Evolutionary conservation across 1,140 invertebrate genomes (phyloP), one percentile per base, ranked within the genome.

Genomic region (Eriocheir sinensis): DNA sequence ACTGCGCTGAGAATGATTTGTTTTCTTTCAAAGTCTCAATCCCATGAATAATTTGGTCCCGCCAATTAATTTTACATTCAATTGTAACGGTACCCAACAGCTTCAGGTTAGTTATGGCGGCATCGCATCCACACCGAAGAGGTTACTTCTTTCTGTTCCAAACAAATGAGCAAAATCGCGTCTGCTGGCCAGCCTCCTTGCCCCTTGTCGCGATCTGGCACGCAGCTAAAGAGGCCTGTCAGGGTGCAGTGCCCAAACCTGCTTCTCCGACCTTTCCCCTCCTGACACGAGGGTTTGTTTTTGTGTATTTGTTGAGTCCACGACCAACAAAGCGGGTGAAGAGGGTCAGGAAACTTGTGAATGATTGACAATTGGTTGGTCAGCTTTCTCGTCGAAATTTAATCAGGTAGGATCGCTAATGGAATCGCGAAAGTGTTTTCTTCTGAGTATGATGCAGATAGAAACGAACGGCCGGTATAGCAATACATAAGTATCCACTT

Each of bases 1-100:
- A 53, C 48, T 53, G 60, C 0, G 60, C 2, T 6, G 21, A n/a
- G 27, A n/a, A n/a, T 27, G 60, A 27, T 72, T 72, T n/a, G n/a
- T 72, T 72, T 21, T 21, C 27, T 72, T 72, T 8, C 27, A n/a
- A 21, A 2, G 27, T 6, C 21, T n/a, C 60, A n/a, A 72, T 72
- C 60, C 60, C 27, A 72, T 72, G n/a, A 72, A 72, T 72, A n/a
- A 72, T 72, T n/a, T n/a, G 60, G 12, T n/a, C n/a, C n/a, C 27
- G 27, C 60, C 60, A 72, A 72, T 72, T 72, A 72, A 72, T 72
- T 72, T 72, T 72, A 72, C 60, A 72, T 72, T n/a, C 60, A n/a
- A n/a, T n/a, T n/a, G 3, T 72, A 72, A 72, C 60, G 60, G 60
- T n/a, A n/a, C 27, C 60, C n/a, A 2, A n/a, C n/a, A n/a, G 60